Base-by-base conservation (phyloP, 1,140 invertebrate species). In the Acromyrmex charruanus region DNA sequence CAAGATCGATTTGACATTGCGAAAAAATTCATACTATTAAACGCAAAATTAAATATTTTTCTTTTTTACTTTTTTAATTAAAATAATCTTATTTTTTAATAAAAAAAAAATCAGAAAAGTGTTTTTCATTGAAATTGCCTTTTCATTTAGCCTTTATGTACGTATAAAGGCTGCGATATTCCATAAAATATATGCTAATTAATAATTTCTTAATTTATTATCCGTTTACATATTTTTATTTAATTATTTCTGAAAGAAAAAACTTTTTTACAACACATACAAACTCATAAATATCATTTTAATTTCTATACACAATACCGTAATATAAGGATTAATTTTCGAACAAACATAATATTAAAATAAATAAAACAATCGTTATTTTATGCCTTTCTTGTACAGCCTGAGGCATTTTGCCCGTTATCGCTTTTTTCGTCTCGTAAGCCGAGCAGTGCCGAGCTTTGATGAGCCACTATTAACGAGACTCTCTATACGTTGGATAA, bases 381-480 rank as follows among this genome's bases (percentile, higher is more conserved):
- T 74, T 61, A 81, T 6, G 14, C 63, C 69, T 75, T 63, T 74
- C 3, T 4, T 5, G 7, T 61, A 74, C 18, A 35, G 18, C 9
- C 39, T 21, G 28, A 44, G 44, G 12, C 5, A 28, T 72, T 74
- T 84, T 49, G 69, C 28, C 14, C 14, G 28, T 16, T 61, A 49
- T 25, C 44, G 39, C 55, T 84, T 84, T 84, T 84, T 74, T 44
- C 39, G 55, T 75, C 74, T 74, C 39, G 69, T 63, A 84, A 75
- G 44, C 39, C 55, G 39, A 49, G 61, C 44, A 74, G 25, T 75
- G 59, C 28, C 69, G 28, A 5, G 31, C 39, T 39, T 89, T 86
- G 85, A 87, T 58, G 66, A 69, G 77, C 66, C 82, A 31, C 72
- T 74, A 89, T 90, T 90, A 90, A 85, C 71, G 75, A 77, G 51